Evolutionary conservation across 2,888 invertebrate genomes (phyloP), one percentile per base, ranked within the genome.

Genomic region (Stegana nigrithorax): DNA sequence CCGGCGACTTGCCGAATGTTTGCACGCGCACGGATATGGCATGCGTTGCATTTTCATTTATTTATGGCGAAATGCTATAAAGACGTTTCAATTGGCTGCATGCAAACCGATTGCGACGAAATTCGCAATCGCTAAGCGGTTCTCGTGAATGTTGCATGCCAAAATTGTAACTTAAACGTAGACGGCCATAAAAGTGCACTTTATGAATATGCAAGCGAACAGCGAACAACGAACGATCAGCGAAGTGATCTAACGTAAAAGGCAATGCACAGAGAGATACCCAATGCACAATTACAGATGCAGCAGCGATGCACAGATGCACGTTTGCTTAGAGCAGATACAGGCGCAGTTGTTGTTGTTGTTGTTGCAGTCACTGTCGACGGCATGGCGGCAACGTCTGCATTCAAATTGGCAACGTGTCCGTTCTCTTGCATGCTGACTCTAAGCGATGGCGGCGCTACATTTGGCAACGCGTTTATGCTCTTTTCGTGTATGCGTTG

Each of bases 151-250:
- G n/a, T n/a, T n/a, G 45, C 45, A 21, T n/a, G 25, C 50, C 50
- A 50, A 50, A 50, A 10, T 32, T n/a, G 39, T 17, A 75, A 69
- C 53, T 65, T 65, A 69, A 63, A 71, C 67, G 59, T 63, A 68
- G 44, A 59, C 64, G 59, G 69, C 76, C 70, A 78, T 80, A 80
- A 73, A 60, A 68, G 71, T 44, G 53, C 62, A 63, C 74, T 70
- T 76, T 71, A 78, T 80, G 80, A 74, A 80, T 80, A 78, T 78
- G 73, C 73, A 78, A 69, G 72, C 67, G 36, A 29, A 17, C 4
- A 14, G 8, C 27, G 19, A 7, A 2, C 8, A n/a, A 10, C 12
- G 12, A 55, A 36, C 36, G 32, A 47, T 23, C 25, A 47, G 23
- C 21, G 12, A 23, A 21, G 42, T 2, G 36, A 32, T 55, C 53